These are phyloP conservation scores for Sarcophaga carnaria DNA, from an alignment of 2,888 invertebrate genomes.

Conservation along the genomic window DNA sequence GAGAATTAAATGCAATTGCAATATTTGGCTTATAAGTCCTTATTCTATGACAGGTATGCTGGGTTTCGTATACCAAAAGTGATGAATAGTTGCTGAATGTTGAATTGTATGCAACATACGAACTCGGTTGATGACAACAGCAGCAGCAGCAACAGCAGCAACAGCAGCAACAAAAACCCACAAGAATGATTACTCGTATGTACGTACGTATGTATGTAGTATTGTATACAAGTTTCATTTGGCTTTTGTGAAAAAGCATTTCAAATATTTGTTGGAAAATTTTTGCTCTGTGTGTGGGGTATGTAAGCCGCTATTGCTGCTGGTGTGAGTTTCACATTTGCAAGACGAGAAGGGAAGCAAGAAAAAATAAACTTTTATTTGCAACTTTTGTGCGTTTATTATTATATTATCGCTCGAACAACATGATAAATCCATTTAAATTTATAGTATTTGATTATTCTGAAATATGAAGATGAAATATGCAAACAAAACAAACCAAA, in stretches of 20 bases:
- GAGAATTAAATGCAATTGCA: not conserved
- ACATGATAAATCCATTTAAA: conserved; percentile 68
- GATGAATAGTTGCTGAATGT: conserved; percentile 15
- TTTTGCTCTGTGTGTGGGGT: conserved; percentile 22
- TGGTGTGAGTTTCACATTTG: not conserved
- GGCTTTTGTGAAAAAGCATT: not conserved
- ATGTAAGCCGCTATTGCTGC: conserved; percentile 7
- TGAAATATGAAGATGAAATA: conserved; percentile 55
- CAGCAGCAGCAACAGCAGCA: too few species aligned
- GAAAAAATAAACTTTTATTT: not conserved
- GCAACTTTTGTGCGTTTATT: conserved; percentile 40
- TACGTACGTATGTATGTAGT: too few species aligned
- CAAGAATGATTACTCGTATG: too few species aligned
- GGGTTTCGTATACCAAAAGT: not conserved
- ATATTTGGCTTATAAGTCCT: not conserved
- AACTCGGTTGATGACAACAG: not conserved
- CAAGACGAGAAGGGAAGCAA: not conserved
- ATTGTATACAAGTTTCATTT: not conserved
- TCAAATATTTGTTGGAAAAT: not conserved
- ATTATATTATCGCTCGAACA: conserved; percentile 51
- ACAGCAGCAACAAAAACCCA: too few species aligned
- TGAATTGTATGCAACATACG: conserved; percentile 24
- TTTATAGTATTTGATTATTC: conserved; percentile 57
- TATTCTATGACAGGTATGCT: not conserved
- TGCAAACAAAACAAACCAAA: conserved; percentile 20